These are phyloP conservation scores for Blastobasis lacticolella DNA, from an alignment of 2,888 invertebrate genomes.

Conservation along the genomic window DNA sequence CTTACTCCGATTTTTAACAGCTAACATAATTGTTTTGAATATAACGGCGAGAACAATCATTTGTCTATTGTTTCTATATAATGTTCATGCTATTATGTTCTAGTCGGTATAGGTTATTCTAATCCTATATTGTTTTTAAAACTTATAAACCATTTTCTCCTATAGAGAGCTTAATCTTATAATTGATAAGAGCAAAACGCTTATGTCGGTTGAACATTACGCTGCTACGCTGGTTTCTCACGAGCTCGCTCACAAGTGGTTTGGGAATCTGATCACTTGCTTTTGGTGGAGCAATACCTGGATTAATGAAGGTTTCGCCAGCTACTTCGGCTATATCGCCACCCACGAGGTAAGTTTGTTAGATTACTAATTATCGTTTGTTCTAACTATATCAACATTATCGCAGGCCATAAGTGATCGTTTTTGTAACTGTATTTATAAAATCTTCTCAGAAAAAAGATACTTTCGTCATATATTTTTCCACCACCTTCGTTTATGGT, in stretches of 20 bases:
- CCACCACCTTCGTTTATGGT: no score
- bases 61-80: no score
- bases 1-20: no score
- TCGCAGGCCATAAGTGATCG: neutral
- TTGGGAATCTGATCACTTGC: conserved; percentile 82
- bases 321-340: conserved; percentile 78
- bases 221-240: conserved; percentile 71
- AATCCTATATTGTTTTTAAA: no score
- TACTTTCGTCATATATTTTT: no score
- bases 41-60: no score
- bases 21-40: no score
- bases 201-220: conserved; percentile 57
- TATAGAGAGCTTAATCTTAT: conserved; percentile 57
- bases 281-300: conserved; percentile 84
- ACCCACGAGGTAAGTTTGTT: conserved; percentile 34
- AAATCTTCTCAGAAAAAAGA: neutral
- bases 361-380: no score
- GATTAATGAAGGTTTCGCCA: conserved; percentile 84
- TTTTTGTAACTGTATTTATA: neutral
- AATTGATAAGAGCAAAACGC: conserved; percentile 44
- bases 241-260: conserved; percentile 85
- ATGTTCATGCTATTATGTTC: no score
- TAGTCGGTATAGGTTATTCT: no score
- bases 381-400: no score
- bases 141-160: conserved; percentile 5